Base-by-base conservation (phyloP, 1,140 invertebrate genomes). In the Hyposmocoma kahamanoa region DNA sequence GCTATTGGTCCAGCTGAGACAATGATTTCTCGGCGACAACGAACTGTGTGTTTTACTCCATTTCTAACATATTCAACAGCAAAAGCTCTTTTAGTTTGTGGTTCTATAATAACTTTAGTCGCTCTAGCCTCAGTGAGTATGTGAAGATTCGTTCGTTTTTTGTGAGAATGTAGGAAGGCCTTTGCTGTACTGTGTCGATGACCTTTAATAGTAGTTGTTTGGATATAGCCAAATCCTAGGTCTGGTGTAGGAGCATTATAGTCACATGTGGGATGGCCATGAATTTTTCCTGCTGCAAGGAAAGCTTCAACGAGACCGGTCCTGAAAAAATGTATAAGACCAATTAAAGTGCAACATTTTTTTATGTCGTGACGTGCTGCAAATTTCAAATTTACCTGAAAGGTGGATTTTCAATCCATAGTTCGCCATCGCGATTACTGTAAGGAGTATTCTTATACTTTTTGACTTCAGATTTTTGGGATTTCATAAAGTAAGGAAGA, bases 1-100 rank as follows among this genome's bases (percentile, higher is more conserved):
- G 92, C 93, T 47, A 96, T 90, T 1, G 93, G 87, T 0, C 94
- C 95, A 1, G 92, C 93, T 34, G 92, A 90, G 3, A 92, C 50
- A 32, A 92, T 91, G 0, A 92, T 86, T 76, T 94, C 93, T 55
- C 90, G 91, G 22, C 78, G 84, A 1, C 90, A 90, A 36, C 86
- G 87, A 0, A 88, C 87, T 1, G 67, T 84, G 24, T 81, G 72
- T n/a, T 70, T 61, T 1, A 67, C 69, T 44, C 77, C 77, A 56
- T 88, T 77, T 47, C 87, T 86, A 1, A 87, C 54, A 54, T 92
- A 93, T 59, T 93, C 88, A 1, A 95, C 89, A 1, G 90, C 92
- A 42, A 88, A 87, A 0, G 92, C 92, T 38, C 87, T 82, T 62
- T 91, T 91, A 0, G 88, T 88, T 22, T 87, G 68, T 0, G 85